Base-by-base conservation (phyloP, 64 coral and sea anemone genomes). In the Montipora efflorescens region DNA sequence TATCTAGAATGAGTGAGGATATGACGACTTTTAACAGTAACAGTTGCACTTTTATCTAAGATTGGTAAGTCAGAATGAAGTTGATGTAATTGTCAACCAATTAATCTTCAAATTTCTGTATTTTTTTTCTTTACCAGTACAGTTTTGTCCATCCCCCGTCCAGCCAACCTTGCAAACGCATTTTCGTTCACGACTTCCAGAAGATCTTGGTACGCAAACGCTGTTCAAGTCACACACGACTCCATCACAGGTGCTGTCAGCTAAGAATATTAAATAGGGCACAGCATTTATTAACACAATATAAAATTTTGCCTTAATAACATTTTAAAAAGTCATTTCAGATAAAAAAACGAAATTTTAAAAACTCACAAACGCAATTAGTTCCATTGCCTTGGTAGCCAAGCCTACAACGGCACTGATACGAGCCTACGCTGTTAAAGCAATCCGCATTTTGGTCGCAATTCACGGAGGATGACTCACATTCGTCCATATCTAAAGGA, bases 321-420 rank as follows among this genome's bases (percentile, higher is more conserved):
- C 36, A 36, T 36, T 36, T 36, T 36, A 2, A 36, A 36, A 36
- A 36, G 36, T 36, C 36, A 36, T 36, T 36, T 36, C 36, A 2
- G 36, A 36, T 36, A 36, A 36, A 36, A 36, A 36, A 2, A 36
- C 36, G 36, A 36, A 36, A 36, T 36, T 36, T 36, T 36, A 36
- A 47, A 23, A 19, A 93, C 87, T 94, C 76, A 97, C 95, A 80
- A 47, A 74, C 67, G 52, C 95, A 97, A 9, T 68, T 48, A 43
- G 79, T 55, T 75, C 95, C 95, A 70, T 97, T 93, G 51, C 95
- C 95, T 91, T 76, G 84, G 87, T 91, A 97, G 18, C 93, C 95
- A 77, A 89, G 77, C 21, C 78, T 84, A 74, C 95, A 97, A 19
- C 84, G 87, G 77, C 95, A 97, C 8, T 14, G 59, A 88, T 84